Evolutionary conservation across 1,140 invertebrate genomes (phyloP).

Genomic region (Vanessa tameamea): DNA sequence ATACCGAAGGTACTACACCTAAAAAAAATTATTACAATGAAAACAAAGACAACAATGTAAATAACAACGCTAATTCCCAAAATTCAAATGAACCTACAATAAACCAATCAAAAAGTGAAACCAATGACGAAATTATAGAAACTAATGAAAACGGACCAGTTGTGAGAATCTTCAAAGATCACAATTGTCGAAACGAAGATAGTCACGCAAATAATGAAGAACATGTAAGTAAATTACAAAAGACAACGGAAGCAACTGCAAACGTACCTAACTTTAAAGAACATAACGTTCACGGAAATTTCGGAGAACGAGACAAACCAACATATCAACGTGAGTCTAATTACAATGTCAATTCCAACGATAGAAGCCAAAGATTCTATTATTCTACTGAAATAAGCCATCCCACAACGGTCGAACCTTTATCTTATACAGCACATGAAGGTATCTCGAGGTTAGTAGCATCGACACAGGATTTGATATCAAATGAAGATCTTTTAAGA

Average conservation of each 20-base stretch:
- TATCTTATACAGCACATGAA: conserved; percentile 46
- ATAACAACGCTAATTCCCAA: conserved; percentile 12
- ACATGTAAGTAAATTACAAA: conserved; percentile 41
- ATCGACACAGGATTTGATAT: conserved; percentile 80
- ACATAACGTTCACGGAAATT: conserved; percentile 53
- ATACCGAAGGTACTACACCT: conserved; percentile 18
- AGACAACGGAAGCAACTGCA: conserved; percentile 42
- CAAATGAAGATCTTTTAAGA: conserved; percentile 80
- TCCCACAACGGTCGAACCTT: conserved; percentile 39
- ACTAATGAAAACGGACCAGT: conserved; percentile 43
- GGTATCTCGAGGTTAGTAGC: conserved; percentile 78
- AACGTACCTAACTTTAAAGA: conserved; percentile 46
- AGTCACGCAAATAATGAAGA: conserved; percentile 26
- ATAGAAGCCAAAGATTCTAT: conserved; percentile 59
- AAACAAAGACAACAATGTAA: conserved; percentile 16
- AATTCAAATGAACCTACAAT: not conserved
- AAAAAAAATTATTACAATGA: conserved; percentile 32
- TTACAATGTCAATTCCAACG: conserved; percentile 55
- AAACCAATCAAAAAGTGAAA: not conserved
- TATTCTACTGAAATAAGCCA: conserved; percentile 50
- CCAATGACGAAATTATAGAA: conserved; percentile 29
- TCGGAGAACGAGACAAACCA: conserved; percentile 48
- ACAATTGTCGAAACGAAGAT: conserved; percentile 57
- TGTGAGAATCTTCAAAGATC: conserved; percentile 67
- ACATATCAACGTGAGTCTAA: conserved; percentile 48